Conservation (phyloP, 2,797 vertebrate species). For the Eleutherodactylus coqui region DNA sequence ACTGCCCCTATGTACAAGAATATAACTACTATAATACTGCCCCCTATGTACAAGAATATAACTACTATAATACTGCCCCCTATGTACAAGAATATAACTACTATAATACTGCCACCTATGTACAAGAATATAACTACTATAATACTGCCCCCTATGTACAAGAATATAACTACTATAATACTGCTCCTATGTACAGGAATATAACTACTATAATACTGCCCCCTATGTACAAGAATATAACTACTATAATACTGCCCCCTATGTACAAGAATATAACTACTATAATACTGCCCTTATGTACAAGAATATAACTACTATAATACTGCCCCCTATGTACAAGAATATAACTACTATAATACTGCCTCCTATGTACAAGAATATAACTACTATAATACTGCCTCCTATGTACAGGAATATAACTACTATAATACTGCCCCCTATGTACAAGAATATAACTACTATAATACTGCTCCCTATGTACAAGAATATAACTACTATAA, state of each 20-base stretch:
- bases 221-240: too few species aligned
- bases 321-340: not conserved
- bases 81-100: too few species aligned
- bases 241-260: not conserved
- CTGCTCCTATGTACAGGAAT: too few species aligned
- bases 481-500: conserved; percentile 27
- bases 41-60: too few species aligned
- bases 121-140: too few species aligned
- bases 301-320: conserved; percentile 14
- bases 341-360: conserved; percentile 26
- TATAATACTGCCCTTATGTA: conserved; percentile 13
- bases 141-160: too few species aligned
- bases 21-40: too few species aligned
- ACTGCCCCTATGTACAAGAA: too few species aligned
- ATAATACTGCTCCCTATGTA: conserved; percentile 10
- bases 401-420: conserved; percentile 17
- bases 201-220: too few species aligned
- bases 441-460: conserved; percentile 23
- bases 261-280: not conserved
- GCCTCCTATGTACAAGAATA: conserved; percentile 13
- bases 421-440: conserved; percentile 9
- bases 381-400: conserved; percentile 10
- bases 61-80: too few species aligned
- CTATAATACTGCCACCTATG: too few species aligned
- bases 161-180: too few species aligned